Base-by-base conservation (phyloP, 1,140 invertebrate genomes). In the Drosophila parabipectinata region DNA sequence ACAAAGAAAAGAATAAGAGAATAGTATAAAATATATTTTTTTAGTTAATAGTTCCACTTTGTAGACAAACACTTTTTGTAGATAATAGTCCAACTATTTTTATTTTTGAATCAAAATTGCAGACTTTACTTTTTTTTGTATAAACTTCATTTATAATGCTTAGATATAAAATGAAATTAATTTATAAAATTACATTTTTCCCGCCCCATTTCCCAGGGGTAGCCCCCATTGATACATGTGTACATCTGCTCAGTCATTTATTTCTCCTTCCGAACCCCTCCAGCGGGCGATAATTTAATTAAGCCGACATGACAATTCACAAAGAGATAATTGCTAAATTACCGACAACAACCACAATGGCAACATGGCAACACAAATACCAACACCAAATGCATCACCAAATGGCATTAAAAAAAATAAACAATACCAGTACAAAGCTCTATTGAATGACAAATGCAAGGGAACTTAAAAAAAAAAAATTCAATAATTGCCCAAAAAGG, bases 291-390 rank as follows among this genome's bases (percentile, higher is more conserved):
- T 82, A 79, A 83, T 84, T 79, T 61, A 84, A 83, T 85, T 85
- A 84, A 77, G 53, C 63, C 78, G 51, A 80, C 77, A 76, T 53
- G 61, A 69, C 52, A 61, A 55, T 68, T 64, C 60, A 75, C 64
- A 63, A 69, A 69, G 45, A 81, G 60, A 62, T 80, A 80, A 80
- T 79, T 79, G 72, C 63, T 58, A 48, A 72, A 79, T 79, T 77
- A 59, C 54, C 48, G 48, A 12, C 62, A 71, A 58, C 52, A 69
- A 71, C 67, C 21, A 61, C 57, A 60, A 53, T 41, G 24, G 30
- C 45, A 63, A 26, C 6, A 30, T 2, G 10, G 34, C 34, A 37
- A 37, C 45, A 61, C 18, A 18, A 9, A 66, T 44, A 5, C n/a
- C 34, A 37, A 37, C 34, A 37, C 34, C 34, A 37, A 37, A 2